Base-by-base conservation (phyloP, 1,140 invertebrate genomes). In the Gryon sp. region DNA sequence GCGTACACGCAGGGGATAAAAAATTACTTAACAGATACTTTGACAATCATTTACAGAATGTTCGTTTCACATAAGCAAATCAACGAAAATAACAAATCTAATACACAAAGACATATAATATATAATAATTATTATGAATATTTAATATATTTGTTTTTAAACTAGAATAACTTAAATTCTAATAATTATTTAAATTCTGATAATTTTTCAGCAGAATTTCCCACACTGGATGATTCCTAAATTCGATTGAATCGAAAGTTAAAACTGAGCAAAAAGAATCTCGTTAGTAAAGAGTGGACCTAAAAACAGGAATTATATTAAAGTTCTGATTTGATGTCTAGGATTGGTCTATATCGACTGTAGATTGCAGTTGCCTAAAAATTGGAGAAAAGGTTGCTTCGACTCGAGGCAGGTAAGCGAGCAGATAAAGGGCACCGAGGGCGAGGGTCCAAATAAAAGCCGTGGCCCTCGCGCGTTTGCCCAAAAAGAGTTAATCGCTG, bases 401-500 rank as follows among this genome's bases (percentile, higher is more conserved):
- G 40, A 63, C 28, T 18, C 46, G 40, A 63, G 36, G 65, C 65
- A 76, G 59, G 74, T 76, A 76, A 59, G 32, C 34, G 55, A 28
- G 38, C 50, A 24, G 55, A 28, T 45, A 76, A 78, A 78, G 68
- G 68, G 75, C 62, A 78, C 40, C 62, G 38, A 73, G 68, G 75
- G 55, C 41, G 26, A 73, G 30, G 32, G 57, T 45, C 18, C 38
- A 69, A 69, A 73, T 28, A 50, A 63, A 55, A 66, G 65, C 55
- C 63, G 45, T 26, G 52, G 19, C 32, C 32, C 57, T 30, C 32
- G 18, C 45, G 26, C 40, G 40, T 7, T 45, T 26, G 24, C 18
- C 62, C 46, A 9, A 26, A 70, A 72, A 66, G 40, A 73, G 75
- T 78, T 78, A 78, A 78, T 78, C 76, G 76, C 76, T 78, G 76